Evolutionary conservation across 2,113 vertebrate genomes (phyloP).

Genomic region (Neolamprologus cancellatus): DNA sequence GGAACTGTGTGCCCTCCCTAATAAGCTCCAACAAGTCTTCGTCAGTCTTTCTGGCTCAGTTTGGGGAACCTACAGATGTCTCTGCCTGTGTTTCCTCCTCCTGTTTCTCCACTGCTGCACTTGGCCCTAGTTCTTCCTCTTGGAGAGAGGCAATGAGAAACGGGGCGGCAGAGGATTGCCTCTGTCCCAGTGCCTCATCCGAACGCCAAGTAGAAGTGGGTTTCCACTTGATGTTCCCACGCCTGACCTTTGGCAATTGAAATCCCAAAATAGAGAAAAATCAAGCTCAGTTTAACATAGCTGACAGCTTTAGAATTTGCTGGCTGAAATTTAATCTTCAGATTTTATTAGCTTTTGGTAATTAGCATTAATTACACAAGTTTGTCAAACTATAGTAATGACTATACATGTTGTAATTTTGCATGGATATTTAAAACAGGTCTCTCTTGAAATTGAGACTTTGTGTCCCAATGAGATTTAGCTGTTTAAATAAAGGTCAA

Average conservation of each 20-base stretch:
- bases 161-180: conserved; percentile 22
- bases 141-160: conserved; percentile 26
- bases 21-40: conserved; percentile 10
- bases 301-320: not conserved
- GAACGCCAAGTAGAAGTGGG: conserved; percentile 19
- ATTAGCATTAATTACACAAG: not conserved
- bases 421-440: not conserved
- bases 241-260: conserved; percentile 6
- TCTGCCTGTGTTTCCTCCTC: conserved; percentile 34
- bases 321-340: not conserved
- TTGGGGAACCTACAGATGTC: conserved; percentile 21
- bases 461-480: not conserved
- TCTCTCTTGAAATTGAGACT: not conserved
- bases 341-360: not conserved
- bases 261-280: not conserved
- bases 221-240: conserved; percentile 27
- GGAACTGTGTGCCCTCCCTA: not conserved
- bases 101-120: conserved; percentile 28
- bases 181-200: conserved; percentile 20
- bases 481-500: not conserved
- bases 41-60: conserved; percentile 3
- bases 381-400: not conserved
- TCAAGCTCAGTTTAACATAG: not conserved
- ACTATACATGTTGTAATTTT: not conserved
- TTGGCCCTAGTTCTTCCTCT: conserved; percentile 21